phyloP scores from a whole-genome alignment of 2,888 invertebrate genomes.

The Pocota personata region DNA sequence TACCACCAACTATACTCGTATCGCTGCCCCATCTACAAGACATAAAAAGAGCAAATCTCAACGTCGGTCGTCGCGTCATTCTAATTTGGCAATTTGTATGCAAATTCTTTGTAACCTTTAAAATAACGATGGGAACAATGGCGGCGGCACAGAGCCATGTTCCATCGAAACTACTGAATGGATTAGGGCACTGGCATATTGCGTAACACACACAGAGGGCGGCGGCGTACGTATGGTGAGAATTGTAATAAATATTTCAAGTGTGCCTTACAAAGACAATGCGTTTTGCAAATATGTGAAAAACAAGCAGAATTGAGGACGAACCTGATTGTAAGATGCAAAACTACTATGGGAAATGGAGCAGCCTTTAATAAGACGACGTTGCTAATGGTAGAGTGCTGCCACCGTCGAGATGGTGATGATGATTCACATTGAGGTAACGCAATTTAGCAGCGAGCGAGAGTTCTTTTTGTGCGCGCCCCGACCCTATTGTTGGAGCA shows the following conservation, averaged over 20 bases:
- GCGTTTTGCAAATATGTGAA: conserved; percentile 74
- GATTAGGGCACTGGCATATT: conserved; percentile 65
- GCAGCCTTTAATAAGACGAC: conserved; percentile 65
- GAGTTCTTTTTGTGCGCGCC: conserved; percentile 65
- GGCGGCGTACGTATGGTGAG: conserved; percentile 60
- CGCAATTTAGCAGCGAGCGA: conserved; percentile 64
- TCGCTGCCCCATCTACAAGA: conserved; percentile 62
- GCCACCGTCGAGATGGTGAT: conserved; percentile 1
- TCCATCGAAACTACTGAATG: conserved; percentile 51
- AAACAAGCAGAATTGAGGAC: conserved; percentile 67
- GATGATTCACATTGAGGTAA: conserved; percentile 69
- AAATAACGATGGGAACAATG: conserved; percentile 69
- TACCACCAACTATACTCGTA: conserved; percentile 65
- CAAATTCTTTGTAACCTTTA: conserved; percentile 74
- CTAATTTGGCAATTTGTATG: conserved; percentile 74
- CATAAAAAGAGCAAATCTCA: conserved; percentile 58
- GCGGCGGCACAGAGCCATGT: conserved; percentile 21
- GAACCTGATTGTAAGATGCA: conserved; percentile 65
- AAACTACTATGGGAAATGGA: conserved; percentile 70
- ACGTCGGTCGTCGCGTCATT: conserved; percentile 59
- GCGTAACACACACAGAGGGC: conserved; percentile 60
- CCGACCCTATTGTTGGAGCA: conserved; percentile 54
- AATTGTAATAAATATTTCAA: conserved; percentile 73
- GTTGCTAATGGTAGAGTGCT: conserved; percentile 14
- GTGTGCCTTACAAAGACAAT: conserved; percentile 72